Percentiles rank a stretch among this genome's conserved stretches.
Conservation (phyloP, 2,797 vertebrate genomes). For the Buceros bicornis region DNA sequence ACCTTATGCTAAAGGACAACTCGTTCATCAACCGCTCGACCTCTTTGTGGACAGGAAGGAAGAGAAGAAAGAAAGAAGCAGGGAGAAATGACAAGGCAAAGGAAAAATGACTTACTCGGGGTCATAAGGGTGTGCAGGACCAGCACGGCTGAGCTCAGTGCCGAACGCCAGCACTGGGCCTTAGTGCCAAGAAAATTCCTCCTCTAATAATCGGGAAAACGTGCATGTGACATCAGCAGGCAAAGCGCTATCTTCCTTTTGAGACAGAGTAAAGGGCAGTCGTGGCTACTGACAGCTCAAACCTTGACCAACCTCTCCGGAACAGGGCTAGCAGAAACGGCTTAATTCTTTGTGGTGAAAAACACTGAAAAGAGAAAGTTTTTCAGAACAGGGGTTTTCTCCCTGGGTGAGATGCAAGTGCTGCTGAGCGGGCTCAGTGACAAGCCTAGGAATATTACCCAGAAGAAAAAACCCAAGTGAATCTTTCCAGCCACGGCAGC, state of each 20-base stretch:
- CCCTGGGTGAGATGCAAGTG: not conserved
- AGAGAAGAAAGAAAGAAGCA: not conserved
- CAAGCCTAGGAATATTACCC: not conserved
- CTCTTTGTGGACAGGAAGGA: not conserved
- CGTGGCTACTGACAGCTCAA: not conserved
- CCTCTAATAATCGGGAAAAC: not conserved
- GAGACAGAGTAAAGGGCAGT: not conserved
- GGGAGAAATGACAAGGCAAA: not conserved
- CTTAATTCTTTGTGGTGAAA: not conserved
- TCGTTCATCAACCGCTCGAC: not conserved
- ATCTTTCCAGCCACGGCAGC: not conserved
- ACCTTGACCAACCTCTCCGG: not conserved
- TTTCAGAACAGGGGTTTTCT: not conserved
- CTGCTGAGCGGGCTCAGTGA: not conserved
- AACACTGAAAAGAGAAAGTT: not conserved
- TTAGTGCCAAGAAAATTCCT: slow-evolving; percentile 6
- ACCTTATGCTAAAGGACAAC: slow-evolving; percentile 9
- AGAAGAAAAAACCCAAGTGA: not conserved
- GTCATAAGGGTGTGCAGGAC: not conserved
- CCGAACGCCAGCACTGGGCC: not conserved
- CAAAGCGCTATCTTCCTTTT: not conserved
- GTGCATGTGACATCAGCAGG: not conserved
- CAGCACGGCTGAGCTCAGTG: not conserved
- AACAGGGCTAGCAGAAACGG: not conserved
- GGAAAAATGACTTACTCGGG: not conserved